Evolutionary conservation across 2,113 vertebrate species (phyloP).

Genomic region (Megalops atlanticus): DNA sequence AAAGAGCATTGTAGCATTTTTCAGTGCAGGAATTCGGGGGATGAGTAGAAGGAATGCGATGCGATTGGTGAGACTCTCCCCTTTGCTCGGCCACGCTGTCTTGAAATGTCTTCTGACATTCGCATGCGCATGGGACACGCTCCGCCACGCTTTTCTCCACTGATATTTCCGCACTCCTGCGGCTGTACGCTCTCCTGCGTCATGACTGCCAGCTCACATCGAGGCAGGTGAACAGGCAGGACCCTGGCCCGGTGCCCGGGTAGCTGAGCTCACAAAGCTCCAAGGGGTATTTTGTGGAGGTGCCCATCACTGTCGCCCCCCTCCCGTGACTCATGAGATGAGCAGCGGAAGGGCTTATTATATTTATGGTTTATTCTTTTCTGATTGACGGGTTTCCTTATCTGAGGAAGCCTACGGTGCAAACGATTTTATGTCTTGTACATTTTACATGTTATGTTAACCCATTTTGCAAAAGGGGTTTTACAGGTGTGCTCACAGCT

Average conservation of each 20-base stretch:
- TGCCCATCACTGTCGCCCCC: background rate
- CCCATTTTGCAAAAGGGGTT: background rate
- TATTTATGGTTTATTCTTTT: background rate
- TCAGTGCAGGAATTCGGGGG: background rate
- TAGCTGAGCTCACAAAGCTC: background rate
- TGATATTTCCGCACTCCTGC: background rate
- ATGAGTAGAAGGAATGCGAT: background rate
- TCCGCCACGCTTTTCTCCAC: background rate
- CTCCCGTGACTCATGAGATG: too few species aligned
- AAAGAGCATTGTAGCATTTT: background rate
- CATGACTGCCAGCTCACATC: background rate
- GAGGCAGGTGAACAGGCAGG: background rate
- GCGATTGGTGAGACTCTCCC: background rate
- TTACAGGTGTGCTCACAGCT: background rate
- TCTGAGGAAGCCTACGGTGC: background rate
- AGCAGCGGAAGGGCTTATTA: background rate
- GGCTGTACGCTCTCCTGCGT: background rate
- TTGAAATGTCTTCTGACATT: background rate
- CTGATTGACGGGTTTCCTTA: background rate
- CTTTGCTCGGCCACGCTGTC: background rate
- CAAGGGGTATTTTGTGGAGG: background rate
- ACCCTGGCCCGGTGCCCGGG: background rate
- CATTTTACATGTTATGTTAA: background rate
- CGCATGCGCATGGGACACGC: background rate
- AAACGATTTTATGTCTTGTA: background rate